Percentiles rank a stretch among this genome's conserved stretches.
These are phyloP conservation scores for Pentamera pediparva DNA, from an alignment of 53 echinoderm and acorn worm species.

Conservation along the genomic window DNA sequence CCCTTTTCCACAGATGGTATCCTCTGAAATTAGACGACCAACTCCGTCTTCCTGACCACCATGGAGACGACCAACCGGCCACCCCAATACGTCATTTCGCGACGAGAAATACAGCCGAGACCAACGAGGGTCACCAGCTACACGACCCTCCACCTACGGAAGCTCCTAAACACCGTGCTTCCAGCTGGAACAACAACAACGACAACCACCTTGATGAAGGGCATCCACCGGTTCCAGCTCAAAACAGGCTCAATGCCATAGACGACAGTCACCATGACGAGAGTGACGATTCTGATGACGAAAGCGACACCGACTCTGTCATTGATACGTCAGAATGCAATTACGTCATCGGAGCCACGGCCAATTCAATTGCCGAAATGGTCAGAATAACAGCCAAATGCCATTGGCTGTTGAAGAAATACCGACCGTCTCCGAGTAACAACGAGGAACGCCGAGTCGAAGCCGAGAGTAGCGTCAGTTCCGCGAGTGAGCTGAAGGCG, in stretches of 20 bases:
- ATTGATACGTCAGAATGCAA: constrained; percentile 22
- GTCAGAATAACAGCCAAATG: constrained; percentile 10
- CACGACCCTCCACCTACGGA: background rate
- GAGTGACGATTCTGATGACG: background rate
- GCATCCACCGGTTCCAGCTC: background rate
- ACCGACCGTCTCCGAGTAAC: background rate
- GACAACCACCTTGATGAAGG: background rate
- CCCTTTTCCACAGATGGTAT: too few species aligned
- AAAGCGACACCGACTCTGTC: constrained; percentile 24
- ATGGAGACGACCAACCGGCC: background rate
- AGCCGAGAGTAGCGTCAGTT: background rate
- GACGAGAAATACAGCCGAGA: background rate
- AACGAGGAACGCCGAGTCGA: background rate
- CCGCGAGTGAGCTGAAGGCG: background rate
- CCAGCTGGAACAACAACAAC: background rate
- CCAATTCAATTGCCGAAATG: background rate
- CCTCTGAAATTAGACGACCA: too few species aligned
- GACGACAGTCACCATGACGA: background rate
- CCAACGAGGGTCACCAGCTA: background rate
- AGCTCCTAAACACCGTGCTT: background rate
- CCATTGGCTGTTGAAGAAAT: background rate
- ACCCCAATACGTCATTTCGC: background rate
- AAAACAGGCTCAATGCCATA: background rate
- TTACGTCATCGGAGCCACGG: background rate
- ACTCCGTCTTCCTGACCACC: background rate